These are phyloP conservation scores for Philotrypesis tridentata DNA, from an alignment of 1,140 invertebrate genomes.

Conservation along the genomic window DNA sequence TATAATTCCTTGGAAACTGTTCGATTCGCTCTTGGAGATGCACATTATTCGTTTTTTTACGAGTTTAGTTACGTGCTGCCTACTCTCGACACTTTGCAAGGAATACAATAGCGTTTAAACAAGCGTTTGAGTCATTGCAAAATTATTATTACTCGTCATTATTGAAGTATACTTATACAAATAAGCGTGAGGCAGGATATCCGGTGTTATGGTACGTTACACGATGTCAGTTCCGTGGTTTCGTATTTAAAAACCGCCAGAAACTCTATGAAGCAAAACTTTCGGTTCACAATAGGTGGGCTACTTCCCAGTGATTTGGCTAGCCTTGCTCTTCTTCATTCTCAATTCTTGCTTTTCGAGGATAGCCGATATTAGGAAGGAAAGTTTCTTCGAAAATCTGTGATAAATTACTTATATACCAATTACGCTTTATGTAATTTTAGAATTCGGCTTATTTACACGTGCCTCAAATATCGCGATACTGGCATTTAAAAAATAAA, in stretches of 20 bases:
- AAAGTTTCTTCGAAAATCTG: no score
- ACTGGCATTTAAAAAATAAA: no score
- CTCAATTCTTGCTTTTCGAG: no score
- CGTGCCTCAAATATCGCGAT: no score
- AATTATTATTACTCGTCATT: neutral
- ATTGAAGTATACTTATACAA: neutral
- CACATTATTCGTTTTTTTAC: neutral
- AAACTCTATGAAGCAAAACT: no score
- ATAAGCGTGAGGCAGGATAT: conserved; percentile 25
- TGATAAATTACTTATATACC: no score
- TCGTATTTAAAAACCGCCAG: no score
- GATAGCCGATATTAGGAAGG: no score
- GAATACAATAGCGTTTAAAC: neutral
- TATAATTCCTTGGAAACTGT: neutral
- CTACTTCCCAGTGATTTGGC: neutral
- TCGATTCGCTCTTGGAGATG: neutral
- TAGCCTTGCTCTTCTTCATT: neutral
- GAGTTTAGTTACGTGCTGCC: neutral
- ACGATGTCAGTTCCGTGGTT: neutral
- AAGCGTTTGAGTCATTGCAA: neutral
- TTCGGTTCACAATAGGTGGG: neutral
- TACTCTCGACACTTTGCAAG: neutral
- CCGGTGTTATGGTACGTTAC: neutral
- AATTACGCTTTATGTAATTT: no score
- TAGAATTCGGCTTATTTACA: no score